Evolutionary conservation across 2,888 invertebrate species (phyloP).

Genomic region (Steinernema carpocapsae): DNA sequence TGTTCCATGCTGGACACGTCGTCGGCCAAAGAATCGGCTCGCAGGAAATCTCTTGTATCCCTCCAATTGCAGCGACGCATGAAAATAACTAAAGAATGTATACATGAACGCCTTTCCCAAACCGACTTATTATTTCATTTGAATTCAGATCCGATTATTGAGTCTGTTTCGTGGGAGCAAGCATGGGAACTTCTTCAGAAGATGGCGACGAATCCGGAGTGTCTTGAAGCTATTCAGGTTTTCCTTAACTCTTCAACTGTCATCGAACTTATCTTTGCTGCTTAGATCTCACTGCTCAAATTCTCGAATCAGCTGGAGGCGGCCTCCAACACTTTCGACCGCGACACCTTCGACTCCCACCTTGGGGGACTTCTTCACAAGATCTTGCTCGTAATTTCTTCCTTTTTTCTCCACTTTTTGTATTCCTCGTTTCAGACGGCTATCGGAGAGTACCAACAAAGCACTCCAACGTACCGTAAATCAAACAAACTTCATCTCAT

Average conservation of each 20-base stretch:
- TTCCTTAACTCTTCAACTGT: conserved; percentile 67
- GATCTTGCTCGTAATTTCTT: conserved; percentile 70
- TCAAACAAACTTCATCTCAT: conserved; percentile 68
- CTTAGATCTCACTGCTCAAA: conserved; percentile 56
- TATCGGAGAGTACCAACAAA: conserved; percentile 68
- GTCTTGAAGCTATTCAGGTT: conserved; percentile 73
- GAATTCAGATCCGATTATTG: conserved; percentile 53
- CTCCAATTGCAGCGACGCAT: conserved; percentile 62
- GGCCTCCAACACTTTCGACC: conserved; percentile 61
- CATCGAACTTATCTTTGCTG: conserved; percentile 43
- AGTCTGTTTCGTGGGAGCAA: conserved; percentile 70
- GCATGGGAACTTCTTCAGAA: conserved; percentile 73
- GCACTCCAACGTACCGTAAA: conserved; percentile 60
- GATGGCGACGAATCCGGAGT: conserved; percentile 74
- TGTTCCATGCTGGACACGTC: conserved; percentile 63
- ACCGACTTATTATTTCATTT: neutral
- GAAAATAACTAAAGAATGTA: conserved; percentile 56
- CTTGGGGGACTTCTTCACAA: conserved; percentile 72
- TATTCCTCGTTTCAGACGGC: conserved; percentile 67
- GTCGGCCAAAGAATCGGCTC: conserved; percentile 54
- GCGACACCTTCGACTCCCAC: conserved; percentile 70
- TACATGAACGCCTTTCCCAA: neutral
- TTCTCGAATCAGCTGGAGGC: conserved; percentile 57
- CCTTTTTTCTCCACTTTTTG: neutral
- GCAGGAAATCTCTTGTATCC: conserved; percentile 65